Conservation (phyloP, 2,797 vertebrate genomes). For the Chloroceryle amazona region DNA sequence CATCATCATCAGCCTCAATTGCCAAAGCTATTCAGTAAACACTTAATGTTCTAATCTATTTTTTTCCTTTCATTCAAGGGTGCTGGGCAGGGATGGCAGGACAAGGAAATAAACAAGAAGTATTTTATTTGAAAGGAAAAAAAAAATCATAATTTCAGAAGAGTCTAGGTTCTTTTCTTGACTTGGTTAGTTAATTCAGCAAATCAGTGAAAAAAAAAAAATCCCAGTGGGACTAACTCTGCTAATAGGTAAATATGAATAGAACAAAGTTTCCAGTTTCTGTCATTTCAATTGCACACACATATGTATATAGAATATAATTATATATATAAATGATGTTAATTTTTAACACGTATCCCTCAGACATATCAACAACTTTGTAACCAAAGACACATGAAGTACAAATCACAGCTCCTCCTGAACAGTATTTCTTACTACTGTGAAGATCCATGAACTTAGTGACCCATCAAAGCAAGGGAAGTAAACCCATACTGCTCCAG, state of each 20-base stretch:
- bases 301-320: neutral
- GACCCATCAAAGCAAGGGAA: neutral
- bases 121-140: neutral
- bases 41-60: neutral
- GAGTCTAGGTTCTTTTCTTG: neutral
- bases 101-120: neutral
- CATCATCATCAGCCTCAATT: neutral
- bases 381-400: neutral
- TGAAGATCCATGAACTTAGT: neutral
- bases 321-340: neutral
- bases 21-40: neutral
- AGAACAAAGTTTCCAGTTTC: neutral
- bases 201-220: neutral
- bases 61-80: neutral
- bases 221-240: neutral
- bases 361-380: neutral
- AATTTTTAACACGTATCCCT: neutral
- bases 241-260: fast-evolving
- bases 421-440: neutral
- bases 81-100: neutral
- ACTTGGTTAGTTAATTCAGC: neutral
- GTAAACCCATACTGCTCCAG: neutral
- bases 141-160: neutral
- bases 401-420: neutral
- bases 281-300: neutral